Evolutionary conservation across 2,888 invertebrate species (phyloP).

Genomic region (Dolomedes plantarius): DNA sequence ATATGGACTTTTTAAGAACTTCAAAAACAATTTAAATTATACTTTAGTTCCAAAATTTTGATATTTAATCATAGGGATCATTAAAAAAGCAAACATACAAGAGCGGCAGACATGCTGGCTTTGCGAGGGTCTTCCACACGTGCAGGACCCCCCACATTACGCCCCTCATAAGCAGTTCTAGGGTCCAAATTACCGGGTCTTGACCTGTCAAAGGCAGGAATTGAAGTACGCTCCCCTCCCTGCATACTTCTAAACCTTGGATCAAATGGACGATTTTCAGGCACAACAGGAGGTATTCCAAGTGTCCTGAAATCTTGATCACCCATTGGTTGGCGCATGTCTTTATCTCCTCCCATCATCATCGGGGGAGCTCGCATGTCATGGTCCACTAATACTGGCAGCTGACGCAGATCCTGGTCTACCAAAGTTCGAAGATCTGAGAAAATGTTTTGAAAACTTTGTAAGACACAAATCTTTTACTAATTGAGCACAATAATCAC

Average conservation of each 20-base stretch:
- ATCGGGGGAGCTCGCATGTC: conserved; percentile 78
- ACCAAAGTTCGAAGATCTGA: conserved; percentile 17
- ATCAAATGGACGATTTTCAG: conserved; percentile 62
- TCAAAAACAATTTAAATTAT: too few relatives aligned
- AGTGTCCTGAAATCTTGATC: conserved; percentile 66
- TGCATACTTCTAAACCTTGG: conserved; percentile 50
- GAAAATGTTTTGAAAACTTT: too few relatives aligned
- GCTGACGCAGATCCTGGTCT: conserved; percentile 67
- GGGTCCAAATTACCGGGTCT: conserved; percentile 32
- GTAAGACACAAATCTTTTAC: too few relatives aligned
- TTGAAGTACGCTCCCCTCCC: conserved; percentile 11
- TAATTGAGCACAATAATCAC: too few relatives aligned
- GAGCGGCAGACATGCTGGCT: neutral
- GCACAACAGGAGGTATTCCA: conserved; percentile 78
- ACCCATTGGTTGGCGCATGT: conserved; percentile 72
- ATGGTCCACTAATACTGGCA: conserved; percentile 47
- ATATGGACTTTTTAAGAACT: too few relatives aligned
- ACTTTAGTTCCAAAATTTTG: too few relatives aligned
- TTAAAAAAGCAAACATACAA: too few relatives aligned
- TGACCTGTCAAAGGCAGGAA: conserved; percentile 8
- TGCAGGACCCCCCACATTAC: conserved; percentile 18
- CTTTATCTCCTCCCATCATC: conserved; percentile 70
- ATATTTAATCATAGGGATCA: too few relatives aligned
- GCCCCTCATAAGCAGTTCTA: conserved; percentile 22
- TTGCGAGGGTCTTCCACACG: conserved; percentile 55